Conservation (phyloP, 2,797 vertebrate species). For the Myioborus melanocephalus region DNA sequence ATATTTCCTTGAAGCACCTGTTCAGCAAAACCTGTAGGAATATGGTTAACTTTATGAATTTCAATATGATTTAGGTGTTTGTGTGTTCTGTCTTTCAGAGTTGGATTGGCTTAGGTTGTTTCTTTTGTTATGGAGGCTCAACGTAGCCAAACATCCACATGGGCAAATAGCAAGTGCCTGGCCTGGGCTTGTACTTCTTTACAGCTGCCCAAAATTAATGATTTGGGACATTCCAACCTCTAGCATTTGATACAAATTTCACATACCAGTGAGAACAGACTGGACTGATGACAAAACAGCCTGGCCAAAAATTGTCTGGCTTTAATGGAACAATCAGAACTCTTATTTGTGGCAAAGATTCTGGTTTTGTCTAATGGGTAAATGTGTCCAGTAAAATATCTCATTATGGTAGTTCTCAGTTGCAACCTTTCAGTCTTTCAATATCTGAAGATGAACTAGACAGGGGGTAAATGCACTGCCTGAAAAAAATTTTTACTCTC, state of each 20-base stretch:
- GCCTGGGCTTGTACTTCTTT: not conserved
- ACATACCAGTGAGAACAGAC: not conserved
- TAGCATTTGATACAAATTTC: not conserved
- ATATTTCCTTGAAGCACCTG: not conserved
- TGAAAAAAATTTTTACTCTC: not conserved
- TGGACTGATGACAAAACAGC: not conserved
- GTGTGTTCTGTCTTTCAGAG: not conserved
- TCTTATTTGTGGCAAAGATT: not conserved
- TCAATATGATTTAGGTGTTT: not conserved
- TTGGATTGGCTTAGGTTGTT: not conserved
- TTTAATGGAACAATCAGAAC: not conserved
- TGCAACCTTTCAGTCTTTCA: not conserved
- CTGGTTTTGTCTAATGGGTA: not conserved
- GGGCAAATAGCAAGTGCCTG: not conserved
- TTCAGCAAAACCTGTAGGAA: not conserved
- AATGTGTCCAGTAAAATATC: not conserved
- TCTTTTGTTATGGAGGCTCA: not conserved
- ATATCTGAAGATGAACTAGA: not conserved
- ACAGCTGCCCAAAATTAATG: not conserved
- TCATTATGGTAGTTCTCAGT: not conserved
- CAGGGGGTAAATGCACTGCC: not conserved
- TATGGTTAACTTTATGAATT: not conserved
- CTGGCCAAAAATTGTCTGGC: not conserved
- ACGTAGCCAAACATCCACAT: not conserved
- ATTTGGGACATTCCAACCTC: not conserved